Conservation (phyloP, 2,888 invertebrate species). For the Rutpela maculata region DNA sequence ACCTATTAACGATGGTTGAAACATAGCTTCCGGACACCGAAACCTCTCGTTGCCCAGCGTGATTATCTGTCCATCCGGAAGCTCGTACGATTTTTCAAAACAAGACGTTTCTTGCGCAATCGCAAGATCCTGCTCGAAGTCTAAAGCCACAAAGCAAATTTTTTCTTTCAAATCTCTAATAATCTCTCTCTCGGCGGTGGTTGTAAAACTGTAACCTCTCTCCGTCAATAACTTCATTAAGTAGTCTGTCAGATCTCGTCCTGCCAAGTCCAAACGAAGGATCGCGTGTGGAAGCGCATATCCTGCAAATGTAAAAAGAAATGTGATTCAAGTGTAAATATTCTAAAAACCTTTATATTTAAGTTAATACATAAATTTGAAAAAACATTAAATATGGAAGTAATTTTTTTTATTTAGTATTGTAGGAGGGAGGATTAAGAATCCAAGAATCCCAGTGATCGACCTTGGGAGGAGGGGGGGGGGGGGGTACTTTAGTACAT, state of each 20-base stretch:
- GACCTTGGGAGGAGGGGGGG: too few species aligned
- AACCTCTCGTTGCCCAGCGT: conserved; percentile 82
- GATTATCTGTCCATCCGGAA: conserved; percentile 72
- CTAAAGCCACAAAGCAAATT: conserved; percentile 84
- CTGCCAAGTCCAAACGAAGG: conserved; percentile 72
- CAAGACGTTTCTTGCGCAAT: conserved; percentile 81
- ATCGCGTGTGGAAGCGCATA: conserved; percentile 73
- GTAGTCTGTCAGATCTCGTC: conserved; percentile 72
- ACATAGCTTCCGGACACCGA: conserved; percentile 80
- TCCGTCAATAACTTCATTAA: conserved; percentile 73
- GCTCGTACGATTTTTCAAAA: conserved; percentile 79
- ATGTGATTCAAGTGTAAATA: neutral
- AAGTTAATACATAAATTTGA: too few species aligned
- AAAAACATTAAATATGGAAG: too few species aligned
- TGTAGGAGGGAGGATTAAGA: too few species aligned
- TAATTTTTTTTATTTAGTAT: too few species aligned
- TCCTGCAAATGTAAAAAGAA: conserved; percentile 60
- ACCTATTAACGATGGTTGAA: conserved; percentile 76
- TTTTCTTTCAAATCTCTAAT: conserved; percentile 79
- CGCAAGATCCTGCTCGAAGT: conserved; percentile 74
- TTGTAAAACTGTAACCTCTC: conserved; percentile 72
- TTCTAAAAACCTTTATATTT: too few species aligned
- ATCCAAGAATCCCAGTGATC: too few species aligned
- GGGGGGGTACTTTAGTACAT: too few species aligned
- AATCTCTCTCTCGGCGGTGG: conserved; percentile 72